Conservation (phyloP, 2,113 vertebrate genomes). For the Mustelus asterias region DNA sequence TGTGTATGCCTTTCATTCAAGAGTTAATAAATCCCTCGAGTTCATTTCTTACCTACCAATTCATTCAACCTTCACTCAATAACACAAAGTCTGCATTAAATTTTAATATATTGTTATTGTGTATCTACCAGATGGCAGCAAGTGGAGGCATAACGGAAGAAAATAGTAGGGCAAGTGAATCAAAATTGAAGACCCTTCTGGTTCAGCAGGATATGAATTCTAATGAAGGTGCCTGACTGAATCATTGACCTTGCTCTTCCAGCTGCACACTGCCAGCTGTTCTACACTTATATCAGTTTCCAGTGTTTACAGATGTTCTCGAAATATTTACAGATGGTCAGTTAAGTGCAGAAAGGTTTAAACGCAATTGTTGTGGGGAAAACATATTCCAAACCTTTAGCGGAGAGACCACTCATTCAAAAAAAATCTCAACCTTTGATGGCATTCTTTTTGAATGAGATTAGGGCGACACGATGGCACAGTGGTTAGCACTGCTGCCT, state of each 20-base stretch:
- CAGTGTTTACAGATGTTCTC: neutral
- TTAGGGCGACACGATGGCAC: too few species aligned
- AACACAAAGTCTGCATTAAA: neutral
- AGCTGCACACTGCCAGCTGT: neutral
- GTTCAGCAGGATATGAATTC: neutral
- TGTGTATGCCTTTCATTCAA: neutral
- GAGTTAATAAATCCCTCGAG: neutral
- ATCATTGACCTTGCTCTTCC: neutral
- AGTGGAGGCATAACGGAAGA: neutral
- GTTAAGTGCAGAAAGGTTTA: neutral
- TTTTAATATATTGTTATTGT: neutral
- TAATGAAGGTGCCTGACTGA: neutral
- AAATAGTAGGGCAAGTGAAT: neutral
- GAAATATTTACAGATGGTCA: neutral
- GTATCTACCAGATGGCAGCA: neutral
- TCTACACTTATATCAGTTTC: neutral
- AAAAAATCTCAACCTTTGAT: neutral
- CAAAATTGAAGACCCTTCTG: constrained; percentile 13
- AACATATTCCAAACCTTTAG: neutral
- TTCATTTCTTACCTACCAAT: neutral
- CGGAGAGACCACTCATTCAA: neutral
- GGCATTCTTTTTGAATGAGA: too few species aligned
- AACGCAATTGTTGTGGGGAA: neutral
- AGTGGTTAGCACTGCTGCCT: too few species aligned
- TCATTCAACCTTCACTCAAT: neutral